Evolutionary conservation across 2,113 vertebrate species (phyloP).

Genomic region (Perccottus glenii): DNA sequence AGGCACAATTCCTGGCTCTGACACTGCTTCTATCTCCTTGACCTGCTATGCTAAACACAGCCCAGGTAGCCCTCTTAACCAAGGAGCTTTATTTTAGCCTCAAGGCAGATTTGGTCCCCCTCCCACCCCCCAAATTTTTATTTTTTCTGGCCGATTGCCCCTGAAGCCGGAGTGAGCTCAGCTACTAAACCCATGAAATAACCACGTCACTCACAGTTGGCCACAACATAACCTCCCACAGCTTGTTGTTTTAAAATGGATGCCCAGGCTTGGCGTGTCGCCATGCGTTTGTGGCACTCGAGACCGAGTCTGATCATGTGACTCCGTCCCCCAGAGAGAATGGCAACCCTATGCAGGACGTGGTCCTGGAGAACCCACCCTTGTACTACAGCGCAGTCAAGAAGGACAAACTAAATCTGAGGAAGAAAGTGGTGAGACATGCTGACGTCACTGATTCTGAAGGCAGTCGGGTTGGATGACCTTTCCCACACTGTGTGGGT

Average conservation of each 20-base stretch:
- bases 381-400: conserved; percentile 89
- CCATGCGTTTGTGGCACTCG: conserved; percentile 69
- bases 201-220: conserved; percentile 66
- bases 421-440: conserved; percentile 92
- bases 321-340: conserved; percentile 87
- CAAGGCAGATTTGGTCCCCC: conserved; percentile 51
- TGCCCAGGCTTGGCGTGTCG: conserved; percentile 80
- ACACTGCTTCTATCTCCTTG: conserved; percentile 73
- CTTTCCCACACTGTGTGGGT: conserved; percentile 58
- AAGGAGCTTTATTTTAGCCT: conserved; percentile 64
- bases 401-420: conserved; percentile 89
- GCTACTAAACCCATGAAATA: conserved; percentile 75
- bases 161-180: conserved; percentile 46
- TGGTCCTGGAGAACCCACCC: conserved; percentile 87
- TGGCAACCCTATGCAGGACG: conserved; percentile 87
- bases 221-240: conserved; percentile 63
- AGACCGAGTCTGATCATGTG: conserved; percentile 80
- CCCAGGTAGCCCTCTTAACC: conserved; percentile 67
- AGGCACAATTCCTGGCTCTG: conserved; percentile 64
- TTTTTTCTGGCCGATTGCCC: conserved; percentile 36
- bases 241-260: conserved; percentile 81
- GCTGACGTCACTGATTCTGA: conserved; percentile 68
- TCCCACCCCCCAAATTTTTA: conserved; percentile 44
- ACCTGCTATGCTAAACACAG: conserved; percentile 74
- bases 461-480: conserved; percentile 60